Base-by-base conservation (phyloP, 2,113 vertebrate genomes). In the Bubo scandiacus region DNA sequence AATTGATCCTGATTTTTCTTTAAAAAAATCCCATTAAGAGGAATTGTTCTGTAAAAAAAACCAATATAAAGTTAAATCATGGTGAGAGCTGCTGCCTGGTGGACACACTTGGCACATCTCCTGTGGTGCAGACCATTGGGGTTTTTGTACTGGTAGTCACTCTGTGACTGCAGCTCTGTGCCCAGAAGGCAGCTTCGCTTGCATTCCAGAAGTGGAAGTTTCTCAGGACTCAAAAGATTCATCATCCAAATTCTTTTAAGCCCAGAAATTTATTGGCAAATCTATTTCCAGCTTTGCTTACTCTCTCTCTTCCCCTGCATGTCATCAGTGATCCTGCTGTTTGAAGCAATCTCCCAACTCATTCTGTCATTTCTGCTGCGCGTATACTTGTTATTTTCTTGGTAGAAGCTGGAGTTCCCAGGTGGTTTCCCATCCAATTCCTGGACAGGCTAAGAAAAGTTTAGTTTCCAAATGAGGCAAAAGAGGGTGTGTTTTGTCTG, bases 1-100 rank as follows among this genome's bases (percentile, higher is more conserved):
- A 89, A 88, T 72, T 83, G 86, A 87, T 90, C 83, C 75, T 87
- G 81, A 79, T 80, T 82, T 45, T 92, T 94, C 54, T 90, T 94
- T 20, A 5, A 51, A 84, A 77, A 93, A 84, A 45, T 59, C 29
- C 17, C 30, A 79, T 54, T 40, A 66, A 66, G 72, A 96, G 36
- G 80, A 92, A 52, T 71, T 58, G n/a, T 78, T 90, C 45, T 94
- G 49, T 82, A 30, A 78, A 78, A 88, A 61, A 66, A 52, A 11
- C 8, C 29, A 59, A 13, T 73, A 42, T 51, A 47, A 42, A 66
- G 20, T 51, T 73, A 86, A 82, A 75, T 88, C 68, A 74, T 1
- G 5, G 11, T 45, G 49, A 84, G 65, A 79, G 17, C 61, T 89
- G 43, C 47, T 90, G 55, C n/a, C 43, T 71, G 71, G 16, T 67